Base-by-base conservation (phyloP, 2,888 invertebrate species). In the Antheraea assamensis region DNA sequence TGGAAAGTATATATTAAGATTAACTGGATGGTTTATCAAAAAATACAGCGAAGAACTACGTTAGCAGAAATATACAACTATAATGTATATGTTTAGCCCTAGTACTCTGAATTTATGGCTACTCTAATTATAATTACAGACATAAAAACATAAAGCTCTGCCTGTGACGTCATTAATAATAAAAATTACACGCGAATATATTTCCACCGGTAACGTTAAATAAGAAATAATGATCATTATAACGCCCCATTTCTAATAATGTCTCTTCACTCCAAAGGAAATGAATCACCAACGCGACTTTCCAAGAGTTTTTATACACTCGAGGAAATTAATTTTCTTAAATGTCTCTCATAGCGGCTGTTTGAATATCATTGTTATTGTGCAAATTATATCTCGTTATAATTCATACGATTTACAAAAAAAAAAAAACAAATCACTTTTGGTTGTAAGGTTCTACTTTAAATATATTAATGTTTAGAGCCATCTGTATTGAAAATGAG, bases 251-350 rank as follows among this genome's bases (percentile, higher is more conserved):
- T 64, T 64, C 61, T 64, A 64, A 64, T 64, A 68, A 68, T 35
- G 35, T 10, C 35, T 35, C 68, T 35, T 68, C 35, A 68, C 24
- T 68, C 35, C 35, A 35, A 35, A 68, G 2, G 13, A 68, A 73
- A 73, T 71, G 70, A 71, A 30, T 70, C 61, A 61, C 30, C 61
- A 31, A 35, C 24, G 47, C 73, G 52, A 71, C 58, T 61, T 58
- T 61, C 73, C 27, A 42, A 35, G 71, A 71, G 42, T 73, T 73
- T 42, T 70, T 73, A 61, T 24, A 61, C 72, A 64, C 55, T 61
- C 30, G 70, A 70, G 73, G 70, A 73, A 71, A 73, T 73, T 73
- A 73, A 71, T 73, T 73, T 61, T 70, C 71, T 61, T 73, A 61
- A 73, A 73, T 61, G 61, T 42, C 55, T 49, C 68, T 70, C n/a